Conservation (phyloP, 2,113 vertebrate species). For the Barbus barbus region DNA sequence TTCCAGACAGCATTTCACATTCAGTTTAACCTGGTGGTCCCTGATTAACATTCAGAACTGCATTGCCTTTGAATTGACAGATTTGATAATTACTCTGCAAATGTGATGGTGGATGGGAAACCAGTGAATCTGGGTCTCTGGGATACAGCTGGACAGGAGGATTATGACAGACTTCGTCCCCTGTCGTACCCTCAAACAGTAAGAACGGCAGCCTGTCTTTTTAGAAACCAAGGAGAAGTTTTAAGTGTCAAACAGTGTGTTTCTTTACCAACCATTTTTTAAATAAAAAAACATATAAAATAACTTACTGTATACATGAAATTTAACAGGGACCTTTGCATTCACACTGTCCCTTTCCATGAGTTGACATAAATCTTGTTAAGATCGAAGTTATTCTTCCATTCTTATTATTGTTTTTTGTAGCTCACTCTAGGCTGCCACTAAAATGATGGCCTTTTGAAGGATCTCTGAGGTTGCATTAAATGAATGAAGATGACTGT, state of each 20-base stretch:
- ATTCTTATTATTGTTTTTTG: background rate
- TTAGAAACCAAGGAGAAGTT: background rate
- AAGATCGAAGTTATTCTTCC: too few species aligned
- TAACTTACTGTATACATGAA: background rate
- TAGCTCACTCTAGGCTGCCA: too few species aligned
- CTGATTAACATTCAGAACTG: background rate
- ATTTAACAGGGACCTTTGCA: background rate
- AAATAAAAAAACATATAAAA: background rate
- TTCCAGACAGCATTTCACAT: background rate
- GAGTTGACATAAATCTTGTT: background rate
- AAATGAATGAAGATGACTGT: background rate
- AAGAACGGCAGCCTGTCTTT: conserved; percentile 45
- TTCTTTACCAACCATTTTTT: background rate
- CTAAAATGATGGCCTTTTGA: background rate
- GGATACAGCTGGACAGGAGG: conserved; percentile 98
- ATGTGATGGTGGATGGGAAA: conserved; percentile 99
- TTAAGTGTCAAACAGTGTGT: background rate
- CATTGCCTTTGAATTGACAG: conserved; percentile 63
- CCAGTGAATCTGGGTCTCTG: conserved; percentile 95
- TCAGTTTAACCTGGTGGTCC: background rate
- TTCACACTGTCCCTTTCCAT: background rate
- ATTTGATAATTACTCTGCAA: conserved; percentile 98
- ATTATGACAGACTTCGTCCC: conserved; percentile 94
- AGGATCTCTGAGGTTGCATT: background rate
- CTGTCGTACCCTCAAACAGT: conserved; percentile 97